phyloP scores from a whole-genome alignment of 2,113 vertebrate genomes.

The Aleadryas rufinucha region DNA sequence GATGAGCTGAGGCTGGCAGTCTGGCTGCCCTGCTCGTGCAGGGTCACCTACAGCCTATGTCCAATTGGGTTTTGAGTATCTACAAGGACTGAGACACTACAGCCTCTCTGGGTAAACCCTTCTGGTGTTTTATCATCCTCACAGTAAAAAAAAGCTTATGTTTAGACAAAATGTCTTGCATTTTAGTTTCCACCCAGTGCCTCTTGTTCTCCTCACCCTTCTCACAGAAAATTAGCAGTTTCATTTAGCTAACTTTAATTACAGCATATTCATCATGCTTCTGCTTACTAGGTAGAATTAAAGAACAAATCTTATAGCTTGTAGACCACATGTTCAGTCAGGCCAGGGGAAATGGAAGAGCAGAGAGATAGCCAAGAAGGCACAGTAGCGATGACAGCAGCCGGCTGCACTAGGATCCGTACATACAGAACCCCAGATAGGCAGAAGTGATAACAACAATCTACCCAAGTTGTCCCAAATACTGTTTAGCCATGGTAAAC shows the following conservation, averaged over 20 bases:
- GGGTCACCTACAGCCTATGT: neutral
- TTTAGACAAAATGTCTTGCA: neutral
- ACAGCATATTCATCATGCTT: neutral
- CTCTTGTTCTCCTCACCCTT: neutral
- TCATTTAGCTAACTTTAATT: neutral
- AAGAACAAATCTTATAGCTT: neutral
- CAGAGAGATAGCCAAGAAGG: neutral
- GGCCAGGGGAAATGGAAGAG: neutral
- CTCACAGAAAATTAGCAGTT: neutral
- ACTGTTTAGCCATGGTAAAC: rapidly evolving
- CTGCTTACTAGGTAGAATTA: neutral
- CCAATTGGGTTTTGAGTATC: neutral
- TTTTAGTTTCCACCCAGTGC: neutral
- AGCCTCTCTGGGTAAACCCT: neutral
- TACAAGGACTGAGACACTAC: neutral
- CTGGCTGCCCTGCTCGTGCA: neutral
- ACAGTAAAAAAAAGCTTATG: neutral
- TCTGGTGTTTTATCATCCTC: neutral
- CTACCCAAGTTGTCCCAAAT: neutral
- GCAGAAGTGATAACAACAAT: neutral
- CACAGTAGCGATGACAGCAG: neutral
- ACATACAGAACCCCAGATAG: neutral
- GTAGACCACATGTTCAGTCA: neutral
- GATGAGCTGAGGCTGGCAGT: neutral
- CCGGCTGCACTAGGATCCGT: neutral